Percentiles rank a stretch among this genome's conserved stretches.
These are phyloP conservation scores for Erebia epiphron DNA, from an alignment of 2,888 invertebrate genomes.

Conservation along the genomic window DNA sequence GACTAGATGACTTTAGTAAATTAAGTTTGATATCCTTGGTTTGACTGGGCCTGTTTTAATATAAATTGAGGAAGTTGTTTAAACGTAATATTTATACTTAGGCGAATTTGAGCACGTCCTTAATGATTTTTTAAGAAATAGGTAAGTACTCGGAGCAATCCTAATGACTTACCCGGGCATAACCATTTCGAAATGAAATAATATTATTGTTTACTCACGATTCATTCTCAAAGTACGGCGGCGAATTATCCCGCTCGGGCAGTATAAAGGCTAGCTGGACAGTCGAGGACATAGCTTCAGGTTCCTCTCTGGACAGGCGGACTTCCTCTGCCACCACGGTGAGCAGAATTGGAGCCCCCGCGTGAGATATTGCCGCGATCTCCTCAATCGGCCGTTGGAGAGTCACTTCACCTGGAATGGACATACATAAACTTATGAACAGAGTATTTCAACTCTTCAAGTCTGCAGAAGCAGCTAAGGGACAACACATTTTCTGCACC, in stretches of 20 bases:
- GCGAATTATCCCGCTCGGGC: slow-evolving; percentile 89
- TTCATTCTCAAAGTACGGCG: slow-evolving; percentile 91
- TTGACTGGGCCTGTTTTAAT: no score
- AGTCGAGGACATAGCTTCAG: slow-evolving; percentile 90
- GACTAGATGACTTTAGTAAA: no score
- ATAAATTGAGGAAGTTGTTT: no score
- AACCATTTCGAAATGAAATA: no score
- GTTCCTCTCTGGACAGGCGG: slow-evolving; percentile 87
- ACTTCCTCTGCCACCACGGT: slow-evolving; percentile 95
- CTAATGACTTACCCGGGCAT: no score
- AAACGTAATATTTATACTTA: no score
- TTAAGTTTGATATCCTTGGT: no score
- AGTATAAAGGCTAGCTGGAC: slow-evolving; percentile 92
- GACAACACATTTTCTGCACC: no score
- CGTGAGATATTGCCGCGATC: slow-evolving; percentile 90
- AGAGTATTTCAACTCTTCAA: background rate
- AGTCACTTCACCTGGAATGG: slow-evolving; percentile 69
- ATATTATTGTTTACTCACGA: slow-evolving; percentile 80
- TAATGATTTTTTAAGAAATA: no score
- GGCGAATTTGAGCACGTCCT: no score
- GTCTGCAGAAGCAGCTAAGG: no score
- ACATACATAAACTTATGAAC: background rate
- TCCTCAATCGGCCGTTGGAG: slow-evolving; percentile 88
- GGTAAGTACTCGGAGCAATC: no score
- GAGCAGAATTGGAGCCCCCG: slow-evolving; percentile 92